These are phyloP conservation scores for Macrosteles quadrilineatus DNA, from an alignment of 1,140 invertebrate species.

Conservation along the genomic window DNA sequence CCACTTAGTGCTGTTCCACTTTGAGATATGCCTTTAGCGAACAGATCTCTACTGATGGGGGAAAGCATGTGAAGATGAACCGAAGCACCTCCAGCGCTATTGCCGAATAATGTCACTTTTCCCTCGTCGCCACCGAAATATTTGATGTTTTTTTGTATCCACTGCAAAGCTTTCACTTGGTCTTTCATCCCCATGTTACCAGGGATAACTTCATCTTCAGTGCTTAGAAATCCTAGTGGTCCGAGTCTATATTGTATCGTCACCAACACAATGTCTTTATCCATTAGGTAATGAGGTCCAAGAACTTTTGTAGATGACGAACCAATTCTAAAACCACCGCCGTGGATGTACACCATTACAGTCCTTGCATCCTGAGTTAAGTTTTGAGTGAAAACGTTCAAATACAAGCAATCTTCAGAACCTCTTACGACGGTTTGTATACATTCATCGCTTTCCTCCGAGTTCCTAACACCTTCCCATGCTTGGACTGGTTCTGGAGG, in stretches of 20 bases:
- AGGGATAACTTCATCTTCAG: conserved; percentile 1
- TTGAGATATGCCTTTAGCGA: conserved; percentile 29
- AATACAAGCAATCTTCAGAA: background rate
- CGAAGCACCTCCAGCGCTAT: background rate
- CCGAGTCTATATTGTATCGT: conserved; percentile 96
- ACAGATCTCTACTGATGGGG: conserved; percentile 13
- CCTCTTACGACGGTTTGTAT: background rate
- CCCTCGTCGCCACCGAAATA: conserved; percentile 11
- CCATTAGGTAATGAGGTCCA: background rate
- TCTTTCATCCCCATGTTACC: conserved; percentile 31
- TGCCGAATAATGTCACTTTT: conserved; percentile 22
- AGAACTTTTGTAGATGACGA: background rate
- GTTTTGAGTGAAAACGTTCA: conserved; percentile 1
- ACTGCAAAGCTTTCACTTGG: conserved; percentile 26
- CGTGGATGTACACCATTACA: conserved; percentile 67
- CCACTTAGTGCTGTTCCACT: conserved; percentile 42
- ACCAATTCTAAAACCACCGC: conserved; percentile 48
- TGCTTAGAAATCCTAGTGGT: conserved; percentile 66
- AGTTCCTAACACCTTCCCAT: background rate
- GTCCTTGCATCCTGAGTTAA: conserved; percentile 40
- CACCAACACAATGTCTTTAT: conserved; percentile 82
- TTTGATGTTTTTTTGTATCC: conserved; percentile 16
- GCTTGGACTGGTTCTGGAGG: background rate
- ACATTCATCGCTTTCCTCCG: background rate
- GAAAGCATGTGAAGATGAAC: conserved; percentile 16